These are phyloP conservation scores for Melipona bicolor DNA, from an alignment of 2,888 invertebrate species.

Conservation along the genomic window DNA sequence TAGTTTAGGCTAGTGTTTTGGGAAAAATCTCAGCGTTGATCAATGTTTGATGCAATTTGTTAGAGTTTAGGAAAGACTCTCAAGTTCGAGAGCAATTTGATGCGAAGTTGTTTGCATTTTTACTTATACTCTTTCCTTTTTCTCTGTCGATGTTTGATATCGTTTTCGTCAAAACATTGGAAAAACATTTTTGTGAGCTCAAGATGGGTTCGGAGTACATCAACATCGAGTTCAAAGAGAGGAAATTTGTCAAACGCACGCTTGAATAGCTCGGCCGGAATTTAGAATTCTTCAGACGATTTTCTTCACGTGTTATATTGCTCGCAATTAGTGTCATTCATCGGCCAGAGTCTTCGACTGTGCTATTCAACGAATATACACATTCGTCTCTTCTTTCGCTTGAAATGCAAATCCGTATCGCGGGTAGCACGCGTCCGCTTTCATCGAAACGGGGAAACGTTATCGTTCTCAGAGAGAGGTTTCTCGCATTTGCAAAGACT, in stretches of 20 bases:
- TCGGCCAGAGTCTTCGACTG: too few relatives aligned
- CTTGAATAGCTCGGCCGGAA: background rate
- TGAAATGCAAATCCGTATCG: background rate
- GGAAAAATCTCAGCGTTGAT: too few relatives aligned
- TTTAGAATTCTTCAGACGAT: too few relatives aligned
- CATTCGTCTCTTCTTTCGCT: background rate
- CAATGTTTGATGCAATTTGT: too few relatives aligned
- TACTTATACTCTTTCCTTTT: background rate
- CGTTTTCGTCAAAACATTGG: background rate
- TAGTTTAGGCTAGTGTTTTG: too few relatives aligned
- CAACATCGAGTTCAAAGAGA: background rate
- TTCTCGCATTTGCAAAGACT: slow-evolving; percentile 16
- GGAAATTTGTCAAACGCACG: background rate
- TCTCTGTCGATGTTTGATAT: background rate
- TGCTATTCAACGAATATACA: background rate
- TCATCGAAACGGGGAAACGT: slow-evolving; percentile 8
- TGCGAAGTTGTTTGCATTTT: background rate
- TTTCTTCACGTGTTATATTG: background rate
- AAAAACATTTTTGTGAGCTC: too few relatives aligned
- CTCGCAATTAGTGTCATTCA: too few relatives aligned
- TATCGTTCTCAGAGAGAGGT: slow-evolving; percentile 13
- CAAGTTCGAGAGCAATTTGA: too few relatives aligned
- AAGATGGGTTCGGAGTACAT: background rate
- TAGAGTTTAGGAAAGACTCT: too few relatives aligned
- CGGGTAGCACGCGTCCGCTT: background rate